Evolutionary conservation across 2,888 invertebrate species (phyloP), one percentile per base, ranked within the genome.

Genomic region (Rhimphoctona megacephalus): DNA sequence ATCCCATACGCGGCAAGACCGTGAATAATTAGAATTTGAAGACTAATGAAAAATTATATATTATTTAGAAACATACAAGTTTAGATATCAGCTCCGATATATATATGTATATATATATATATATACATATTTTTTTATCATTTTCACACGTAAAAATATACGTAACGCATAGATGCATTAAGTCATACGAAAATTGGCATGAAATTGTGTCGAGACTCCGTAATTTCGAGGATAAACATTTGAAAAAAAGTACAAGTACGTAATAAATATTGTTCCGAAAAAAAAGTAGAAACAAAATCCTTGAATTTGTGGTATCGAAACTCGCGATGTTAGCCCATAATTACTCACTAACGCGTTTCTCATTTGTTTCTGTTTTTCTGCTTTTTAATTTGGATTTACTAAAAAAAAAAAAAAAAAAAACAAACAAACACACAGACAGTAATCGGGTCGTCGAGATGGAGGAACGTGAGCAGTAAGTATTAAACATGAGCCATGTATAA

Each of bases 391-490:
- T 94, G 94, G 94, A 95, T 94, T 94, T 94, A 94, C 92, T 92
- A 94, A 94, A 78, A 78, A 78, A 78, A 78, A 78, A 94, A 94
- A 93, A 94, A 93, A 73, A 73, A 33, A 54, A 73, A 33, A 73
- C 94, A 94, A 93, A 94, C n/a, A 93, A 93, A 94, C 92, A 93
- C 93, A 94, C 96, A 97, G 97, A 97, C 95, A 97, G 96, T 96
- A 97, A 96, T 95, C 96, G 97, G 90, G 96, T 97, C 95, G 94
- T 94, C 93, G 97, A 97, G 94, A 95, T 97, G 96, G 97, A 97
- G 95, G 97, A 97, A 95, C 96, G 97, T 94, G 97, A 97, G 95
- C 97, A 97, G 97, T 97, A 96, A 97, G 97, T 97, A 94, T 90
- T 87, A 80, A 83, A 88, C 80, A 89, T 78, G 67, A 79, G 78